Evolutionary conservation across 1,140 invertebrate species (phyloP), one percentile per base, ranked within the genome.

Genomic region (Drosophila novamexicana): DNA sequence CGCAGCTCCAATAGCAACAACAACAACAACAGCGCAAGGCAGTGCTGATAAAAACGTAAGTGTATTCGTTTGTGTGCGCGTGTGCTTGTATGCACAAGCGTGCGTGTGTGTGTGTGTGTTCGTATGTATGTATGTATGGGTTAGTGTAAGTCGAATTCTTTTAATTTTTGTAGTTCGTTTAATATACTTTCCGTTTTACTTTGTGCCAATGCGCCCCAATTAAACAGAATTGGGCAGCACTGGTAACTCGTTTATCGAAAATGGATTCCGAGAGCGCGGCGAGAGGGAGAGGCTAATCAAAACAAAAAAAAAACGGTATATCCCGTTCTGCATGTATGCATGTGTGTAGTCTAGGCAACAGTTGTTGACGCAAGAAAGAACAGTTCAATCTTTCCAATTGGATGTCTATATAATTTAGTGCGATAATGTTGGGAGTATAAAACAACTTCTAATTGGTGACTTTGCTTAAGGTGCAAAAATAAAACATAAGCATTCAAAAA

Each of bases 21-120:
- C 76, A 75, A 36, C 72, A 67, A 50, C 50, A 77, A 44, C 65
- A 53, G 58, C 76, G 45, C 12, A 68, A 49, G 45, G 44, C 29
- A 54, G 14, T 81, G 84, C 84, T 89, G 83, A 88, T 88, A 88
- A 83, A 91, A 90, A 79, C 71, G 89, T 91, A 90, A 76, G 89
- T 86, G 71, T 50, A 50, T 70, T 40, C 2, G 32, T 37, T 2
- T 53, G 8, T 59, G 14, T 59, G 42, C 56, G 56, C 40, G 42
- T 65, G 34, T 63, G 54, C 45, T 44, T 14, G n/a, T n/a, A 47
- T 67, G 22, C 42, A 18, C 14, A 10, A 10, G 14, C 14, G 34
- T 10, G 16, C 45, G 45, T 22, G 4, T 16, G 1, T 18, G 18
- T 14, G 29, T 45, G n/a, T 32, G 53, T 53, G 36, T 22, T 18